A percentile compares a stretch with the other conserved stretches of the same genome.
Evolutionary conservation across 2,888 invertebrate species (phyloP).

Genomic region (Trichacis sp.): DNA sequence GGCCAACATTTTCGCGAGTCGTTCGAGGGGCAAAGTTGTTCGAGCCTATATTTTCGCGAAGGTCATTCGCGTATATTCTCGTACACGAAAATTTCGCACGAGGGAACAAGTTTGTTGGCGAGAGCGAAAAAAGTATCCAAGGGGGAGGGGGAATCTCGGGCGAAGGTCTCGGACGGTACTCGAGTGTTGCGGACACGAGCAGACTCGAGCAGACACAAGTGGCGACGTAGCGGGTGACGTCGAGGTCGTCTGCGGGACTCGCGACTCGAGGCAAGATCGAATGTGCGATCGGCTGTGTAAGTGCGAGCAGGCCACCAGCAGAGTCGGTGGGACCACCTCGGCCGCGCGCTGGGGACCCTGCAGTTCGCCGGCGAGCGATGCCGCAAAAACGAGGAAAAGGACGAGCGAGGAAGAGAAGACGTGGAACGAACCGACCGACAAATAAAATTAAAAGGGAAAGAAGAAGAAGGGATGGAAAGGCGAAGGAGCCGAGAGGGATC

Average conservation of each 20-base stretch:
- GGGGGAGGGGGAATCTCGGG: too few relatives aligned
- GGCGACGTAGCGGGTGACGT: conserved; percentile 51
- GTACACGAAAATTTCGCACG: too few relatives aligned
- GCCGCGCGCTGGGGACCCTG: conserved; percentile 47
- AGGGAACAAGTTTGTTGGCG: too few relatives aligned
- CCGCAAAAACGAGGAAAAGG: conserved; percentile 17
- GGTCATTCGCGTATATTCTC: too few relatives aligned
- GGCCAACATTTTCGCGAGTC: too few relatives aligned
- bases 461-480: conserved; percentile 18
- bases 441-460: too few relatives aligned
- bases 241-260: conserved; percentile 53
- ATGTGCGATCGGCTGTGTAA: conserved; percentile 67
- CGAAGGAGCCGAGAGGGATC: conserved; percentile 12
- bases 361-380: conserved; percentile 42
- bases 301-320: conserved; percentile 69
- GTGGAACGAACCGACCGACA: too few relatives aligned
- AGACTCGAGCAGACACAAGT: conserved; percentile 37
- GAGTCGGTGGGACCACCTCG: conserved; percentile 66
- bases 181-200: too few relatives aligned
- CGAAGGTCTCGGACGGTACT: conserved; percentile 2
- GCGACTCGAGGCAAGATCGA: conserved; percentile 57
- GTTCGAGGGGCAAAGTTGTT: too few relatives aligned
- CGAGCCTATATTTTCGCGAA: too few relatives aligned
- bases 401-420: too few relatives aligned
- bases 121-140: too few relatives aligned